Evolutionary conservation across 2,113 vertebrate species (phyloP).

Genomic region (Cochlearius cochlearius): DNA sequence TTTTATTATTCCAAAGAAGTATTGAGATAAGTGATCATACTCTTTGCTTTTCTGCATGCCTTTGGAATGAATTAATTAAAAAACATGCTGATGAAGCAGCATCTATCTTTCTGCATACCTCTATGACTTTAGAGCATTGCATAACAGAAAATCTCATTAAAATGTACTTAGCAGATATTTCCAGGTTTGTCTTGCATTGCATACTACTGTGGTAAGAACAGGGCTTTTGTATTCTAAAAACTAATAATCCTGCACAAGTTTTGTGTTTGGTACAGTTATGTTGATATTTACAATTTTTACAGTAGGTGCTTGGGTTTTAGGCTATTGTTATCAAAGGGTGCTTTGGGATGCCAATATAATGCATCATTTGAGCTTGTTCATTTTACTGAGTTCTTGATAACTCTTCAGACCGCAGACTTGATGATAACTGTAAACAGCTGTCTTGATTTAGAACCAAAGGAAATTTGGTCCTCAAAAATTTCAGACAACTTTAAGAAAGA

Average conservation of each 20-base stretch:
- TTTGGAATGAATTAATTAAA: not conserved
- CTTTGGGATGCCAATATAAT: not conserved
- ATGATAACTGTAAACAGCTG: not conserved
- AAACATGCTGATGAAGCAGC: not conserved
- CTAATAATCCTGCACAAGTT: not conserved
- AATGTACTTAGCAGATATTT: not conserved
- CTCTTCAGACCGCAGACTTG: not conserved
- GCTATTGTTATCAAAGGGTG: not conserved
- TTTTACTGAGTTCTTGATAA: not conserved
- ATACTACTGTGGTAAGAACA: not conserved
- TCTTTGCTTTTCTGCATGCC: not conserved
- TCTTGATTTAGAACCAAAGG: not conserved
- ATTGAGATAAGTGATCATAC: not conserved
- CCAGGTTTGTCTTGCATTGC: not conserved
- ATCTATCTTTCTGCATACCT: not conserved
- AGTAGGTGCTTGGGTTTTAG: not conserved
- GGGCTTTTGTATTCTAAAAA: not conserved
- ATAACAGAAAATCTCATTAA: not conserved
- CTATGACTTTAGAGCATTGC: not conserved
- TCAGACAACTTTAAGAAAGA: not conserved
- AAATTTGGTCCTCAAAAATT: not conserved
- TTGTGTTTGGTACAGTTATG: not conserved
- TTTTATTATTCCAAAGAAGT: not conserved
- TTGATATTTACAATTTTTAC: not conserved
- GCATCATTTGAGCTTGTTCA: not conserved